These are phyloP conservation scores for Cyclura pinguis DNA, from an alignment of 2,797 vertebrate species.

Conservation along the genomic window DNA sequence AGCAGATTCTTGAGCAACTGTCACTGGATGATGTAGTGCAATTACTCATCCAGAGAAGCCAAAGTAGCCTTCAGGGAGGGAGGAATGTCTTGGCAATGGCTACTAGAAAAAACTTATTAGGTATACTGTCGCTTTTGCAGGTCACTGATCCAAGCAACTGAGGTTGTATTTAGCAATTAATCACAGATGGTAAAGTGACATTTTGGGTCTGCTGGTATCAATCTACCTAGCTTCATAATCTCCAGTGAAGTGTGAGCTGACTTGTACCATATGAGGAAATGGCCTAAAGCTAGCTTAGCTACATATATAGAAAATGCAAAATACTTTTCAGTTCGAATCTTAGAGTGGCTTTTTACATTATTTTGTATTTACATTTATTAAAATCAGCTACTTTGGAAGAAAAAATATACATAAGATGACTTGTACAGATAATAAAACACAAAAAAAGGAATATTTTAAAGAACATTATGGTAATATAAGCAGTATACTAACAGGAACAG, in stretches of 20 bases:
- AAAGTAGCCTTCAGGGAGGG: constrained; percentile 17
- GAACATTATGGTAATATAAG: not conserved
- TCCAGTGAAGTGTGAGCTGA: constrained; percentile 2
- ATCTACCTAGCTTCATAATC: constrained; percentile 12
- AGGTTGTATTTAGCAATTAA: constrained; percentile 46
- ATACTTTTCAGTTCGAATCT: not conserved
- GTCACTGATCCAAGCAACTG: constrained; percentile 20
- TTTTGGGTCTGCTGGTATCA: constrained; percentile 11
- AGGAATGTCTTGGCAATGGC: constrained; percentile 1
- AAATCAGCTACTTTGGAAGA: not conserved
- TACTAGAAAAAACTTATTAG: constrained; percentile 37
- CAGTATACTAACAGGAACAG: not conserved
- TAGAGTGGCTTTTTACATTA: not conserved
- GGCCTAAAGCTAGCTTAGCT: not conserved
- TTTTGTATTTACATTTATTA: not conserved
- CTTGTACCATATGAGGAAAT: constrained; percentile 1
- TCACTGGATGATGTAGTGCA: rapidly evolving
- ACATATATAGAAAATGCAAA: not conserved
- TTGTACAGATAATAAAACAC: not conserved
- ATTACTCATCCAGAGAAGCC: constrained; percentile 31
- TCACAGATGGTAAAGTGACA: not conserved
- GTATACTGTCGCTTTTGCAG: constrained; percentile 29
- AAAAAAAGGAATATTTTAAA: not conserved
- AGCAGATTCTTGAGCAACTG: not conserved
- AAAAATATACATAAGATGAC: not conserved